Evolutionary conservation across 2,113 vertebrate genomes (phyloP), one percentile per base, ranked within the genome.

Genomic region (Oriolus oriolus): DNA sequence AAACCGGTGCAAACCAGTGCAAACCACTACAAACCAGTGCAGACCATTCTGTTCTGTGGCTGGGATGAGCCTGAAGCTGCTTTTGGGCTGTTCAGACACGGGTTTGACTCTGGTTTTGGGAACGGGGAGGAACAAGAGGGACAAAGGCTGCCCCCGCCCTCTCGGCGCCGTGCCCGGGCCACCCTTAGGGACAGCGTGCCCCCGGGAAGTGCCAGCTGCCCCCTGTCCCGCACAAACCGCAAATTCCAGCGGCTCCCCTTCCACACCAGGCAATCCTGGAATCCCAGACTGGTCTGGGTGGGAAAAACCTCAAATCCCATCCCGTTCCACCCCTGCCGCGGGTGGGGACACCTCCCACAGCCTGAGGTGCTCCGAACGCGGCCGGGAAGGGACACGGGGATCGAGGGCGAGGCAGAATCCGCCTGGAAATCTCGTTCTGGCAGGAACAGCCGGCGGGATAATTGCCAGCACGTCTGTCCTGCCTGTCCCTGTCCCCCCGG

Each of bases 61-160:
- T 4, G 13, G 50, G 47, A 10, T 9, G 80, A 80, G 26, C 56
- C 52, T 16, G 14, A 27, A 50, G 50, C 68, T 39, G 49, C 14
- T 63, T 80, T 41, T 31, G 61, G 18, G 7, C 16, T 7, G 4
- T 19, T 57, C 39, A n/a, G 64, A 27, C 20, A 1, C 0, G 0
- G 64, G 19, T n/a, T 64, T 53, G 47, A 6, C 24, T n/a, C 60
- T 10, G 35, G 16, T 27, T 69, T 73, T 2, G 45, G 5, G 11
- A 4, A 1, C 3, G 3, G 30, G 54, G 2, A 45, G 60, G 70
- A 39, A 20, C 50, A 14, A 18, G 35, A 78, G 56, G 74, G 45
- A 49, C 47, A 1, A 18, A 64, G 53, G 17, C 30, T 37, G 21
- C 52, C 3, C 44, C 54, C 10, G 42, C 37, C 31, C 23, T 28